phyloP scores from a whole-genome alignment of 2,797 vertebrate genomes.

The Notoglanidium macrostoma region DNA sequence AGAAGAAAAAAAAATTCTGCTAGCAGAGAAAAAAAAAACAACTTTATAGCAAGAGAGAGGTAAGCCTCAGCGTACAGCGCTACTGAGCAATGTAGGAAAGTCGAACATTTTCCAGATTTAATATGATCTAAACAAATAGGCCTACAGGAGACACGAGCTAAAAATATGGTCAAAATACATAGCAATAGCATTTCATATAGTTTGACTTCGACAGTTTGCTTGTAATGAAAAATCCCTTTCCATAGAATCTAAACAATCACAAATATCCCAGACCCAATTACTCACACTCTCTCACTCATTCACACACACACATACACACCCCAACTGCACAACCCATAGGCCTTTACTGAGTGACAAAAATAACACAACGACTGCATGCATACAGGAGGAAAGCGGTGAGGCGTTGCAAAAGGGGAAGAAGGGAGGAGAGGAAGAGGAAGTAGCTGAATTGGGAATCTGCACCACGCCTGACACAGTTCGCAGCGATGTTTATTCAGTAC shows the following conservation, averaged over 20 bases:
- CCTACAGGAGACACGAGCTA: not conserved
- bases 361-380: conserved; percentile 1
- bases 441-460: conserved; percentile 53
- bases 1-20: conserved; percentile 12
- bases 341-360: conserved; percentile 19
- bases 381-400: conserved; percentile 36
- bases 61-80: not conserved
- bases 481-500: conserved; percentile 71
- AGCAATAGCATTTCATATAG: not conserved
- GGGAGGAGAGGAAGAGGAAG: conserved; percentile 40
- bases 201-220: not conserved
- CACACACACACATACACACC: not conserved
- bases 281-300: not conserved
- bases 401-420: conserved; percentile 56
- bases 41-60: conserved; percentile 49
- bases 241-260: not conserved
- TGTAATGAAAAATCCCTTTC: not conserved
- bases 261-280: not conserved
- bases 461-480: conserved; percentile 73
- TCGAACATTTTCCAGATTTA: not conserved
- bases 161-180: not conserved
- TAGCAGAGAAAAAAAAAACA: conserved; percentile 4
- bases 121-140: not conserved
- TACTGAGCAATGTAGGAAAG: not conserved
- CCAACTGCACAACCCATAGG: not conserved